Conservation (phyloP, 2,797 vertebrate genomes). For the Graptemys geographica region DNA sequence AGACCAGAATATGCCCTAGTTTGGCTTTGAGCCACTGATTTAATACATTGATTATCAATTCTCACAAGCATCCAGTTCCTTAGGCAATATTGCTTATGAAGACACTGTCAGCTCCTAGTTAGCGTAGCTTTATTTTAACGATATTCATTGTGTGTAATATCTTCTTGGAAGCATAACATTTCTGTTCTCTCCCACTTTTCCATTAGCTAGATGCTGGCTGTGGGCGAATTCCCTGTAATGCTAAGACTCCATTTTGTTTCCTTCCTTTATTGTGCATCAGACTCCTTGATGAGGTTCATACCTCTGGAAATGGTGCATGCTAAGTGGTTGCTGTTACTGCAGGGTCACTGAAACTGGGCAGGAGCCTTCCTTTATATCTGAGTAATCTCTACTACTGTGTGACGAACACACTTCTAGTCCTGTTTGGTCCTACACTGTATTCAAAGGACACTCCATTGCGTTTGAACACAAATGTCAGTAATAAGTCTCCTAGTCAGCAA, state of each 20-base stretch:
- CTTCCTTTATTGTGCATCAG: conserved; percentile 10
- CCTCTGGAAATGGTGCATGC: conserved; percentile 7
- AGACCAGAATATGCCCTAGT: background rate
- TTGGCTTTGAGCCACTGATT: background rate
- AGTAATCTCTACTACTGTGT: background rate
- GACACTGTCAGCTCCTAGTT: conserved; percentile 9
- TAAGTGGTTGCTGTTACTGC: background rate
- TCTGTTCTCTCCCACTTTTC: conserved; percentile 56
- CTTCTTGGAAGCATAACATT: conserved; percentile 67
- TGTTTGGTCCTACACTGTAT: background rate
- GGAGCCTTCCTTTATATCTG: background rate
- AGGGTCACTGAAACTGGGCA: background rate
- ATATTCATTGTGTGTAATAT: conserved; percentile 37
- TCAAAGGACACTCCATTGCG: background rate
- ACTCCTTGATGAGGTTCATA: conserved; percentile 5
- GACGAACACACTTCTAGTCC: conserved; percentile 17
- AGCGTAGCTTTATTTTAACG: conserved; percentile 52
- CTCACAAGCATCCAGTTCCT: background rate
- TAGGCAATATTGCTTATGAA: background rate
- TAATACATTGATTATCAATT: background rate
- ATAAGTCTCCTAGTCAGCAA: background rate
- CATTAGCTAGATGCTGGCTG: conserved; percentile 57
- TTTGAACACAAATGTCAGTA: background rate
- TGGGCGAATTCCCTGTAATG: conserved; percentile 10
- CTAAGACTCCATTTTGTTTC: conserved; percentile 9